Evolutionary conservation across 2,888 invertebrate genomes (phyloP).

Genomic region (Napeogenes inachia): DNA sequence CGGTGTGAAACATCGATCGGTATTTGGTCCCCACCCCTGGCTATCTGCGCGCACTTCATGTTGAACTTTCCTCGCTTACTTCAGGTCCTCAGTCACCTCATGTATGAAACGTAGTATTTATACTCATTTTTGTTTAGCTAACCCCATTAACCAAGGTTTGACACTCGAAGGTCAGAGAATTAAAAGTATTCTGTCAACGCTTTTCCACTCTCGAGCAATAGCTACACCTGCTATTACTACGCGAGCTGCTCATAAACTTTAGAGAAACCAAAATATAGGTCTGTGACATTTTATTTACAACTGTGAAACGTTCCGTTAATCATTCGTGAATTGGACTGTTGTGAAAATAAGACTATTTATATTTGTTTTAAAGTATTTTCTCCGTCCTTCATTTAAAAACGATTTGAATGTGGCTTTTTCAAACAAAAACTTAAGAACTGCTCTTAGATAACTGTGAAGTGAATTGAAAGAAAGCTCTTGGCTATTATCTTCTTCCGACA

Average conservation of each 20-base stretch:
- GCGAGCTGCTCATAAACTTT: constrained; percentile 7
- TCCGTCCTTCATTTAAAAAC: no score
- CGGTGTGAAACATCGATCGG: constrained; percentile 60
- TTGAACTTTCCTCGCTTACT: constrained; percentile 55
- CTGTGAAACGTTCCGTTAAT: constrained; percentile 32
- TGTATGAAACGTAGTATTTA: constrained; percentile 72
- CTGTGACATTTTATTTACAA: constrained; percentile 15
- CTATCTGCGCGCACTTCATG: constrained; percentile 60
- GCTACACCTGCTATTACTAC: constrained; percentile 7
- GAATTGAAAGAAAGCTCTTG: constrained; percentile 13
- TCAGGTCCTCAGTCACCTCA: constrained; percentile 48
- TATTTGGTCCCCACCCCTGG: constrained; percentile 45
- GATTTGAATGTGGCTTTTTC: not conserved
- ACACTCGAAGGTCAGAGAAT: constrained; percentile 25
- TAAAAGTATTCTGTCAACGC: constrained; percentile 14
- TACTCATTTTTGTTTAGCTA: constrained; percentile 65
- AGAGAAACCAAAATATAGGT: not conserved
- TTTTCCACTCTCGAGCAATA: constrained; percentile 11
- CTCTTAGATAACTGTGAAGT: constrained; percentile 20
- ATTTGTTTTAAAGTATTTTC: not conserved
- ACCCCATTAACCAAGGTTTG: constrained; percentile 60
- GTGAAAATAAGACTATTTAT: constrained; percentile 38
- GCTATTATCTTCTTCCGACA: not conserved
- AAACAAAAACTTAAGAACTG: not conserved
- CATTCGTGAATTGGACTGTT: constrained; percentile 44